phyloP scores from a whole-genome alignment of 1,140 invertebrate genomes.

The Aculops lycopersici region DNA sequence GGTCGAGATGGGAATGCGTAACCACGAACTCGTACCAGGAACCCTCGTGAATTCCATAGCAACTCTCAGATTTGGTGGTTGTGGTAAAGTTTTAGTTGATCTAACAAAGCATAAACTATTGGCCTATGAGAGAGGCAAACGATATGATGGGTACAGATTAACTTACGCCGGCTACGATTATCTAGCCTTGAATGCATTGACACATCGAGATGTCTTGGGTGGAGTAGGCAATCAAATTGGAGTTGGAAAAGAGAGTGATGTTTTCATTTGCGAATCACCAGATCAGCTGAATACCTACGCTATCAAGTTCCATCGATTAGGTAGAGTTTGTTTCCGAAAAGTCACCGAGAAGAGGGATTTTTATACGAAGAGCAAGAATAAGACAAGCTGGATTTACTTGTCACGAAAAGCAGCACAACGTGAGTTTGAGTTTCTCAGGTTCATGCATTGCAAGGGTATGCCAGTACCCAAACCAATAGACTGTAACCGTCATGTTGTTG shows the following conservation, averaged over 20 bases:
- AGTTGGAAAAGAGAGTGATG: slow-evolving; percentile 68
- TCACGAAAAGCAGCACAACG: slow-evolving; percentile 79
- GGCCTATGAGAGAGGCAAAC: slow-evolving; percentile 65
- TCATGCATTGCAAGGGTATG: slow-evolving; percentile 49
- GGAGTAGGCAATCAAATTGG: slow-evolving; percentile 95
- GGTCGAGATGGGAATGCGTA: slow-evolving; percentile 99
- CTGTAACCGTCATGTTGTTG: slow-evolving; percentile 73
- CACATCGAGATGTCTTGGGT: slow-evolving; percentile 35
- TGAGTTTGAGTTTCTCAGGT: slow-evolving; percentile 91
- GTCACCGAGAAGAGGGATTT: slow-evolving; percentile 88
- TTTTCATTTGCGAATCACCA: slow-evolving; percentile 12
- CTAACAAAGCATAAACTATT: slow-evolving; percentile 59
- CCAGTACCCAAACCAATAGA: slow-evolving; percentile 81
- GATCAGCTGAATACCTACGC: slow-evolving; percentile 18
- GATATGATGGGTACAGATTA: slow-evolving; percentile 78
- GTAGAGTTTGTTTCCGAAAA: slow-evolving; percentile 80
- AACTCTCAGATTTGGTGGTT: slow-evolving; percentile 61
- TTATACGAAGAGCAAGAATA: slow-evolving; percentile 37
- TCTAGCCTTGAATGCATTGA: slow-evolving; percentile 58
- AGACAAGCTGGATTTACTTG: slow-evolving; percentile 82
- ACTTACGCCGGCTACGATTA: slow-evolving; percentile 93
- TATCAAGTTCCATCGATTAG: slow-evolving; percentile 27
- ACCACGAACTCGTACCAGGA: slow-evolving; percentile 78
- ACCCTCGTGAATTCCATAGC: slow-evolving; percentile 68
- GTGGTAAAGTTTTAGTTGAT: slow-evolving; percentile 60